Evolutionary conservation across 2,113 vertebrate species (phyloP).

Genomic region (Isichthys henryi): DNA sequence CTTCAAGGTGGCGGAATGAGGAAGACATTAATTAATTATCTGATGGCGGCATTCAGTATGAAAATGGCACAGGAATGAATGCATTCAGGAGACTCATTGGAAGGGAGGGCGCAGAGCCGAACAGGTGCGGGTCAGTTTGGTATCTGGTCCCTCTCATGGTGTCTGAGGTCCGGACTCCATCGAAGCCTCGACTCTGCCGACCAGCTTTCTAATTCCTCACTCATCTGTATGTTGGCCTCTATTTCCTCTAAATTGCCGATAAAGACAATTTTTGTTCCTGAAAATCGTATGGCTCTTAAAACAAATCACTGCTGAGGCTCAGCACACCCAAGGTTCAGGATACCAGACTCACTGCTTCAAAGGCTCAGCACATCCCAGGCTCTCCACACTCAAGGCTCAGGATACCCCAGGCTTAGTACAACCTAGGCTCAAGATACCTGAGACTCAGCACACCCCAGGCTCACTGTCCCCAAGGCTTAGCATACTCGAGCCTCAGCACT

Average conservation of each 20-base stretch:
- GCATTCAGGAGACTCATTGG: not conserved
- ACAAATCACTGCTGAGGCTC: not conserved
- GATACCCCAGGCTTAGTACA: too few relatives aligned
- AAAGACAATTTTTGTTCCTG: not conserved
- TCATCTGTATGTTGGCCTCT: not conserved
- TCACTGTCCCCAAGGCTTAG: too few relatives aligned
- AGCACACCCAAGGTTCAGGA: not conserved
- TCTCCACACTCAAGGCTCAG: too few relatives aligned
- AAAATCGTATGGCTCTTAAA: not conserved
- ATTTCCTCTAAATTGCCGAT: conserved; percentile 18
- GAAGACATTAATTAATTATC: not conserved
- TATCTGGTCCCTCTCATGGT: not conserved
- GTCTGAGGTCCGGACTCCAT: too few relatives aligned
- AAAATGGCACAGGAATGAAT: not conserved
- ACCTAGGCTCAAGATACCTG: too few relatives aligned
- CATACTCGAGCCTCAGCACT: too few relatives aligned
- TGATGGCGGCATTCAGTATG: not conserved
- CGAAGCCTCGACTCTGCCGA: too few relatives aligned
- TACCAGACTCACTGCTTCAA: not conserved
- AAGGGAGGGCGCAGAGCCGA: not conserved
- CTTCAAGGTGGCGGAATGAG: not conserved
- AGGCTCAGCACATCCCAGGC: too few relatives aligned
- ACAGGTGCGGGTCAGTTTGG: not conserved
- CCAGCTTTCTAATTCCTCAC: not conserved
- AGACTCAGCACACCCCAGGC: too few relatives aligned